phyloP scores from a whole-genome alignment of 2,797 vertebrate species.

The Oophaga sylvatica region DNA sequence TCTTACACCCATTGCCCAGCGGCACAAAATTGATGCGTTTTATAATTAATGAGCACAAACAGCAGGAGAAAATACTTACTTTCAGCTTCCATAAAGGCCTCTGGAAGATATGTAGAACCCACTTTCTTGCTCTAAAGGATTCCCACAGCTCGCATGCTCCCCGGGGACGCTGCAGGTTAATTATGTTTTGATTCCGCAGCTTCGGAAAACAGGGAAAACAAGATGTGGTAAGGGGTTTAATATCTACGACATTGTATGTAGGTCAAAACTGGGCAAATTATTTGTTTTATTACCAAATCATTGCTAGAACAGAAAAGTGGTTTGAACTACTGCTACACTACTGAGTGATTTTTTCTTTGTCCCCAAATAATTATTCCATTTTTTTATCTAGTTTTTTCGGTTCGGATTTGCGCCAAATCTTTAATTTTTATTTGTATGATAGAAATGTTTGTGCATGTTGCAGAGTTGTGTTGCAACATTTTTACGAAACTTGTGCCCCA shows the following conservation, averaged over 20 bases:
- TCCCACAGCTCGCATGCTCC: constrained; percentile 96
- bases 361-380: too few relatives aligned
- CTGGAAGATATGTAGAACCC: constrained; percentile 95
- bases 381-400: too few relatives aligned
- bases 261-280: too few relatives aligned
- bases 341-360: too few relatives aligned
- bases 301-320: too few relatives aligned
- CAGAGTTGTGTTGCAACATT: too few relatives aligned
- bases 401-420: too few relatives aligned
- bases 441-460: too few relatives aligned
- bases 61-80: constrained; percentile 80
- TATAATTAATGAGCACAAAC: constrained; percentile 67
- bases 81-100: constrained; percentile 93
- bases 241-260: neutral
- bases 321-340: too few relatives aligned
- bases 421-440: too few relatives aligned
- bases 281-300: too few relatives aligned
- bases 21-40: constrained; percentile 62
- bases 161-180: constrained; percentile 97
- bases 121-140: constrained; percentile 88
- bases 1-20: constrained; percentile 48
- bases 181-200: constrained; percentile 91
- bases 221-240: neutral
- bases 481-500: too few relatives aligned
- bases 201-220: constrained; percentile 66